phyloP scores from a whole-genome alignment of 2,797 vertebrate species.

The Lacerta agilis region DNA sequence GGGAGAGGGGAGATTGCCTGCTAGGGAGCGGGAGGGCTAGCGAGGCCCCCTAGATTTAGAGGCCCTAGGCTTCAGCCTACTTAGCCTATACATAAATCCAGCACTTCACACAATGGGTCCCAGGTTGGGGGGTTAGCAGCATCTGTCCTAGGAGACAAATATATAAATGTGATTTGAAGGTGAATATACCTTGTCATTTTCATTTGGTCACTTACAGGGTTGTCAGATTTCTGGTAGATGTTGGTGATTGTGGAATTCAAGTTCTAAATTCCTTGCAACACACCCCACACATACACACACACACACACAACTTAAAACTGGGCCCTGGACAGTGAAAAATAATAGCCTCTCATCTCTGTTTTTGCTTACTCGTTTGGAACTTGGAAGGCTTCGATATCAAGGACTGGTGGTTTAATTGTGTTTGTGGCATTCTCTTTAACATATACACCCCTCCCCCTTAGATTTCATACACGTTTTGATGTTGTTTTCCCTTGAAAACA shows the following conservation, averaged over 20 bases:
- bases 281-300: too few species aligned
- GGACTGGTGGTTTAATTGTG: constrained; percentile 66
- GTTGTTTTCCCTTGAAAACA: constrained; percentile 55
- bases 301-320: background rate
- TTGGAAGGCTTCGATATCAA: constrained; percentile 69
- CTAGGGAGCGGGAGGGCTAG: too few species aligned
- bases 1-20: too few species aligned
- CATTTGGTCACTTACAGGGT: background rate
- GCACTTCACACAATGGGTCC: too few species aligned
- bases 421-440: constrained; percentile 67
- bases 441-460: constrained; percentile 56
- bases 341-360: constrained; percentile 59
- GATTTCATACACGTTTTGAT: constrained; percentile 66
- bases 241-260: background rate
- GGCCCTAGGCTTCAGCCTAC: too few species aligned
- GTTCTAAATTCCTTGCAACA: background rate
- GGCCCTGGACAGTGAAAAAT: constrained; percentile 55
- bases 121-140: too few species aligned
- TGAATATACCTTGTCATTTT: background rate
- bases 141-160: background rate
- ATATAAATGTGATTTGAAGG: background rate
- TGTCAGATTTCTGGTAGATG: background rate
- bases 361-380: constrained; percentile 62
- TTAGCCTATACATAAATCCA: too few species aligned
- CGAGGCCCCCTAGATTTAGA: too few species aligned